These are phyloP conservation scores for Trachurus trachurus DNA, from an alignment of 2,797 vertebrate species.

Conservation along the genomic window DNA sequence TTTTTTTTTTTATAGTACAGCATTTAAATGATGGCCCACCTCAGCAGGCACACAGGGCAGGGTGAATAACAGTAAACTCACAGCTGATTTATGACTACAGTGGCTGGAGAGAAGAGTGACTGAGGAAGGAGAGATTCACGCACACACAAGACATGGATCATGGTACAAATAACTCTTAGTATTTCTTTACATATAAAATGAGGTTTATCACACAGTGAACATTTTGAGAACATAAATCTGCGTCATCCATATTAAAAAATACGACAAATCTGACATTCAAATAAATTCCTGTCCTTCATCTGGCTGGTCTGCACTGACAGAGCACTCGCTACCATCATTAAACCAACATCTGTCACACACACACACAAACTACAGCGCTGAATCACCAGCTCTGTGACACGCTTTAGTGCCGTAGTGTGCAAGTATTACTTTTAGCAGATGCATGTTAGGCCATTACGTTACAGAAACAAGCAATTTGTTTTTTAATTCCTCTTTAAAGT, in stretches of 20 bases:
- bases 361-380: neutral
- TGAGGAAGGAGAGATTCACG: neutral
- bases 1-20: neutral
- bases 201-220: slow-evolving; percentile 18
- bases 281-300: slow-evolving; percentile 6
- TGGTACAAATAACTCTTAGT: neutral
- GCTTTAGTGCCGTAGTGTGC: neutral
- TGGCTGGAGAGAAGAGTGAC: slow-evolving; percentile 25
- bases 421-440: neutral
- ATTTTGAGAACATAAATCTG: slow-evolving; percentile 24
- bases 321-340: neutral
- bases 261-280: slow-evolving; percentile 11
- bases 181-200: slow-evolving; percentile 22
- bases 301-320: neutral
- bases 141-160: neutral
- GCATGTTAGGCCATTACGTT: neutral
- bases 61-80: slow-evolving; percentile 16
- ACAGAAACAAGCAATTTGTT: neutral
- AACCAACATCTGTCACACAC: neutral
- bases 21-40: neutral
- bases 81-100: slow-evolving; percentile 17
- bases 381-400: neutral
- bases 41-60: neutral
- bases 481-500: too few relatives aligned
- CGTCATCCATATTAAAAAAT: slow-evolving; percentile 1